phyloP scores from a whole-genome alignment of 2,888 invertebrate genomes.

The Drosophila neonasuta region DNA sequence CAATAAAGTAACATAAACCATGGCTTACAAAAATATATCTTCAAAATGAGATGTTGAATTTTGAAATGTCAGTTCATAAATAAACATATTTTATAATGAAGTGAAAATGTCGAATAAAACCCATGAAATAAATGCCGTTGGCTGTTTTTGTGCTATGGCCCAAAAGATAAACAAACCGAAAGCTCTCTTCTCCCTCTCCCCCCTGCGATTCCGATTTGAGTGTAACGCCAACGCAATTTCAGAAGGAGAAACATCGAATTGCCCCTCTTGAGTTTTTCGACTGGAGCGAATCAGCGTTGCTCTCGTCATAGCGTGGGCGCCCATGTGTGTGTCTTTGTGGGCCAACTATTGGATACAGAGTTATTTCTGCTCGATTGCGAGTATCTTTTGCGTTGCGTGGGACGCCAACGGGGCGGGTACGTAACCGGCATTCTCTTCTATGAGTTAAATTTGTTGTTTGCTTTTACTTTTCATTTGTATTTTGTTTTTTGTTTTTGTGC shows the following conservation, averaged over 20 bases:
- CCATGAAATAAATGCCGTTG: slow-evolving; percentile 14
- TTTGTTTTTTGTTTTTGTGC: background rate
- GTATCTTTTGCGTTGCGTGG: slow-evolving; percentile 36
- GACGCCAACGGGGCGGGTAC: slow-evolving; percentile 37
- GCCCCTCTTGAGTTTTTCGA: slow-evolving; percentile 24
- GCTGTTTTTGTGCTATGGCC: slow-evolving; percentile 4
- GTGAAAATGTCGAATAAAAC: slow-evolving; percentile 2
- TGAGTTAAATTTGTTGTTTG: slow-evolving; percentile 25
- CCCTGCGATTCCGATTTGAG: slow-evolving; percentile 26
- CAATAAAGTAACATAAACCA: too few species aligned
- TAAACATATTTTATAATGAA: slow-evolving; percentile 6
- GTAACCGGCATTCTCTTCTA: slow-evolving; percentile 22
- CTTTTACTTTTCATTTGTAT: background rate
- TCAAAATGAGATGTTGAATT: background rate
- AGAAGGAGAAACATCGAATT: background rate
- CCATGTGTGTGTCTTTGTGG: slow-evolving; percentile 40
- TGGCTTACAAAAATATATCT: background rate
- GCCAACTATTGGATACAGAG: slow-evolving; percentile 64
- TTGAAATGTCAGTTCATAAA: background rate
- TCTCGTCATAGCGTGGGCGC: slow-evolving; percentile 62
- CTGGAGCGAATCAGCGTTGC: slow-evolving; percentile 67
- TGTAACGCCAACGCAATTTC: slow-evolving; percentile 41
- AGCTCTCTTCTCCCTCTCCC: slow-evolving; percentile 7
- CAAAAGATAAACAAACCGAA: slow-evolving; percentile 20
- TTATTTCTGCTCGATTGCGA: background rate